Evolutionary conservation across 2,113 vertebrate species (phyloP).

Genomic region (Phalacrocorax aristotelis): DNA sequence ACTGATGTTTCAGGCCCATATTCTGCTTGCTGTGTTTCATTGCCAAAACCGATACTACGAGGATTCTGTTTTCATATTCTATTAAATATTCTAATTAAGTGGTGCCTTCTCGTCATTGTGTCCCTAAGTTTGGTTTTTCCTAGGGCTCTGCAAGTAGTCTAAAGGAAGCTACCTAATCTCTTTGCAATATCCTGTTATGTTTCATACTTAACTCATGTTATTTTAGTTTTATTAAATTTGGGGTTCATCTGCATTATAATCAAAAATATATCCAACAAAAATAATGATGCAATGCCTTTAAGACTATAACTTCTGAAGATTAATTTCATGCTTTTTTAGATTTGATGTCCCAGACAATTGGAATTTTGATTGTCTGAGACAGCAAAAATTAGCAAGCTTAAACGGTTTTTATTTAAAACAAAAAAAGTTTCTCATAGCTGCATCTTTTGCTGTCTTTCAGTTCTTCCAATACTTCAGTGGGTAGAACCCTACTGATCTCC

Average conservation of each 20-base stretch:
- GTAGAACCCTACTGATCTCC: slow-evolving; percentile 25
- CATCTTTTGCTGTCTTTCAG: slow-evolving; percentile 1
- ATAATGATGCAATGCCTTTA: slow-evolving; percentile 81
- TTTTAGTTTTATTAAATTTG: slow-evolving; percentile 95
- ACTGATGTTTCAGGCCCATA: not conserved
- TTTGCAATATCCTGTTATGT: slow-evolving; percentile 99
- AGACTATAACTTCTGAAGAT: slow-evolving; percentile 84
- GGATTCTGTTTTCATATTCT: slow-evolving; percentile 9
- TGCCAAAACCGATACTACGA: slow-evolving; percentile 32
- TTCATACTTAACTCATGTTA: slow-evolving; percentile 90
- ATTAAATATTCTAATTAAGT: slow-evolving; percentile 58
- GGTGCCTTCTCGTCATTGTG: slow-evolving; percentile 25
- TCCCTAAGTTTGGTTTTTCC: slow-evolving; percentile 45
- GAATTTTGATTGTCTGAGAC: slow-evolving; percentile 79
- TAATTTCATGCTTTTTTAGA: slow-evolving; percentile 81
- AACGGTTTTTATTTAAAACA: slow-evolving; percentile 27
- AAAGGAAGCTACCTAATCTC: slow-evolving; percentile 95
- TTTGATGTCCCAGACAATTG: slow-evolving; percentile 83
- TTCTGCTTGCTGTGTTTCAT: not conserved
- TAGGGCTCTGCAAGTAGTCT: slow-evolving; percentile 74
- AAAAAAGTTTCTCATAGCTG: slow-evolving; percentile 15
- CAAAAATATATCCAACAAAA: slow-evolving; percentile 90
- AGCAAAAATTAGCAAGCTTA: slow-evolving; percentile 70
- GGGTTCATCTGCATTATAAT: slow-evolving; percentile 89
- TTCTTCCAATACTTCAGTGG: not conserved